Base-by-base conservation (phyloP, 2,797 vertebrate genomes). In the Lutjanus campechanus region DNA sequence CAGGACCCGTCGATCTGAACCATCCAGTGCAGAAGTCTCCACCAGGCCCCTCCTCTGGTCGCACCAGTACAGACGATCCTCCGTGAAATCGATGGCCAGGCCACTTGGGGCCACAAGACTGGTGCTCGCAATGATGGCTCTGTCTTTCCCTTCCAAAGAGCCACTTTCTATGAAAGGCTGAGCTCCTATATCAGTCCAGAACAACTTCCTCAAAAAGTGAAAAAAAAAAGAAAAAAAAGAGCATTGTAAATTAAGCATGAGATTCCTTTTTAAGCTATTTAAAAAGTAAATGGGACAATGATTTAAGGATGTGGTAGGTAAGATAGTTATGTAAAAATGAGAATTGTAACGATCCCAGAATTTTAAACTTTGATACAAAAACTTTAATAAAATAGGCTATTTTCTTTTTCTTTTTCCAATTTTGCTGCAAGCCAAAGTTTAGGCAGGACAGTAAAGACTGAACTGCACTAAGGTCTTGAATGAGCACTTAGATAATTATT, bases 11-110 rank as follows among this genome's bases (percentile, higher is more conserved):
- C 97, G 95, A 70, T 94, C 88, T 2, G 97, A 97, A 47, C 98
- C 98, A 63, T 99, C 97, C 93, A 99, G 93, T 46, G 93, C 90
- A 9, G 97, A 93, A 0, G 92, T 96, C 91, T 99, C 98, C 47
- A 99, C 88, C 78, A 94, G 66, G 0, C 96, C 96, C 59, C 63
- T 93, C 73, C 90, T 92, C 67, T 95, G 90, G 90, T 99, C 97
- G 0, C 97, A 97, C 98, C 98, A 99, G 79, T 97, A 98, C 70
- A 99, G 29, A n/a, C 93, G 96, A 82, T 97, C 85, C 0, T 95
- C 93, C 0, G 95, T 71, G 75, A 95, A 97, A 90, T 99, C 98
- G 0, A 99, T 90, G 1, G 97, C 87, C 81, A 99, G 94, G 67
- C 98, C 98, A 7, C 95, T 97, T 47, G 98, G 98, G 46, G 95